Base-by-base conservation (phyloP, 2,797 vertebrate genomes). In the Erpetoichthys calabaricus region DNA sequence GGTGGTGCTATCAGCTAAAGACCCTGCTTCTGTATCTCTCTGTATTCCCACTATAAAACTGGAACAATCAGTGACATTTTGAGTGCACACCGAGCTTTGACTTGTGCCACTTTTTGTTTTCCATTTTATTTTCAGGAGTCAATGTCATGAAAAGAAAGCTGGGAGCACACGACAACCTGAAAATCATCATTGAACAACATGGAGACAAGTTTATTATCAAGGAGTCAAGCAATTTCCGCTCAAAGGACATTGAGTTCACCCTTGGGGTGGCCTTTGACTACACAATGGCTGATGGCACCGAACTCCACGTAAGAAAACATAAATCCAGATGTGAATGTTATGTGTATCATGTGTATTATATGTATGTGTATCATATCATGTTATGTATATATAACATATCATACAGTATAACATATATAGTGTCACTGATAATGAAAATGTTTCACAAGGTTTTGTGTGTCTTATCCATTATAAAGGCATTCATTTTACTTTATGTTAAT, bases 61-160 rank as follows among this genome's bases (percentile, higher is more conserved):
- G 47, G 7, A 5, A 8, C 63, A 58, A 54, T 25, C 59, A 8
- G 59, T 1, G 59, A 25, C 25, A 25, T 25, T 25, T 25, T 25
- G 25, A 25, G 25, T 25, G 25, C 25, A 25, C 25, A 25, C 25
- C 2, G 25, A 25, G 25, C 25, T 25, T 25, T 25, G 25, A 25
- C 25, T 25, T 25, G 25, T 25, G 25, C 25, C 25, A 1, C 55
- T 44, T 8, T 4, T 49, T 51, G 58, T 1, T 0, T 43, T 41
- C 44, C 54, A 47, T 10, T 8, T 60, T 63, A 56, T 61, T 61
- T 57, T 42, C 62, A 97, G 96, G 94, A 45, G 0, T 99, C 60
- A 94, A 86, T 49, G 0, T 92, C 58, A 68, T 97, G 73, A 98
- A 98, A 67, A 88, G 95, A 70, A 97, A 95, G 73, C 75, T 98